Evolutionary conservation across 2,797 vertebrate genomes (phyloP), one percentile per base, ranked within the genome.

Genomic region (Hippopotamyrus pictus): DNA sequence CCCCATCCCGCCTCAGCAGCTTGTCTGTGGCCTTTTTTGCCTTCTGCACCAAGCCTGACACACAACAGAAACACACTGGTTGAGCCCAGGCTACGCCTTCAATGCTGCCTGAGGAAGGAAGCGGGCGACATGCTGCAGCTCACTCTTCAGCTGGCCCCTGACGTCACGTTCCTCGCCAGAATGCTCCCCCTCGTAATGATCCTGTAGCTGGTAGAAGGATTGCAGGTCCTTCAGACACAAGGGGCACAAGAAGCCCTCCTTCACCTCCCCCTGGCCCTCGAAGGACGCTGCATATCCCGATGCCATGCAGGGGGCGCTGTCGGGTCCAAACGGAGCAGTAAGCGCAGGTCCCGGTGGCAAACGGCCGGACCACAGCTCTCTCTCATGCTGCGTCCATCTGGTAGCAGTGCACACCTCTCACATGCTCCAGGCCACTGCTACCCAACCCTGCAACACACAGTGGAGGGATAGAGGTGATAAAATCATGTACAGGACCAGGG

Each of bases 21-120:
- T 97, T 99, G 94, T 98, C 97, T 95, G 97, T 99, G 89, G 99
- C 98, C 95, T 97, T 99, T 94, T 96, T 99, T 62, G 98, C 98
- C 92, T 97, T 99, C 94, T 98, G 98, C 83, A 99, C 97, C 91
- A 99, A 95, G 96, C 91, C 98, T 98, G 94, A 90, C 90, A n/a
- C 65, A 69, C 29, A 94, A 90, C 92, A 93, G 90, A 57, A 92
- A 89, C 90, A 53, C 62, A 57, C 65, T 25, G 41, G 3, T 57
- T 37, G 48, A 37, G 50, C 8, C 19, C 44, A 5, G 65, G 41
- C 22, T 11, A 8, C 19, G 41, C 25, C 14, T 25, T 11, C 19
- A 3, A 22, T 9, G 46, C 46, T 11, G 79, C 19, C 22, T 0
- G 87, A 22, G 4, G n/a, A 87, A 86, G 50, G 84, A 83, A 79